Base-by-base conservation (phyloP, 2,113 vertebrate species). In the Epinephelus moara region DNA sequence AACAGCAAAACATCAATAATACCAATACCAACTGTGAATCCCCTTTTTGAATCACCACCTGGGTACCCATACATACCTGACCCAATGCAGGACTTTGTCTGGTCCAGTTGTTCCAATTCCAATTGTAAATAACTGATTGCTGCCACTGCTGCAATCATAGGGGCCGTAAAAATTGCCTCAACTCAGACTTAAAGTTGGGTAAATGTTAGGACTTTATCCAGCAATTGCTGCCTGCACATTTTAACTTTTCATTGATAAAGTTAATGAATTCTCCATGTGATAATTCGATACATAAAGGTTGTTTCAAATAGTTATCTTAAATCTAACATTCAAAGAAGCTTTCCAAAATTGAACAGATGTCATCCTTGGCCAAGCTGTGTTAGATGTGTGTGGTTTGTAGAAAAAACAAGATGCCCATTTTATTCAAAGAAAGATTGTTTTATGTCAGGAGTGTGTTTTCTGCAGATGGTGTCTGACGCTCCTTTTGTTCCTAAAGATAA, bases 381-480 rank as follows among this genome's bases (percentile, higher is more conserved):
- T 47, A 23, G 14, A 49, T 27, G 37, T 33, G 9, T 27, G 55
- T 21, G 47, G 23, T 27, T 52, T 56, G 7, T 56, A 55, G 23
- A 59, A n/a, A 42, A 53, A 9, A 9, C 40, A 3, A 69, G 40
- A 37, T 33, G 27, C 4, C 7, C 37, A 23, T 14, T 75, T 62
- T 23, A 23, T 55, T 57, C 33, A 3, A 55, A 49, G 47, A 56
- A 59, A 56, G 6, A 45, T 17, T 45, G n/a, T 73, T 73, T 42
- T 21, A 50, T 59, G 21, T 40, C 53, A 40, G 40, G 23, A 7
- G 3, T 21, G 6, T 53, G 21, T 49, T 60, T 50, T 37, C 52
- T 49, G 50, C 67, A 77, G 84, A 77, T 68, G 72, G 68, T 60
- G 45, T 45, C 49, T 59, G 45, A 60, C 5, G 4, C 4, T 72